Evolutionary conservation across 2,888 invertebrate genomes (phyloP).

Genomic region (Apamea anceps): DNA sequence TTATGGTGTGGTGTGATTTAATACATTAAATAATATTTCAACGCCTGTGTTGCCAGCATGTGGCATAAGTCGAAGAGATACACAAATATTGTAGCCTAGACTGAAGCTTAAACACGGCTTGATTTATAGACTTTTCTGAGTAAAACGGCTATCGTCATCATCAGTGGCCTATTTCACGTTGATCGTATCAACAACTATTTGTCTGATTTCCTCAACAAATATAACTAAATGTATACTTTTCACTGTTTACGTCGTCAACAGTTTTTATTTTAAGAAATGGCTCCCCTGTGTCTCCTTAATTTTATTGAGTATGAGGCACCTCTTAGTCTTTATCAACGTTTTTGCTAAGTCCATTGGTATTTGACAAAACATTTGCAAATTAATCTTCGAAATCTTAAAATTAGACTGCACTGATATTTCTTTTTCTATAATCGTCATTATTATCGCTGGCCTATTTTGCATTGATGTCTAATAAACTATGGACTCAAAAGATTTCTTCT

Average conservation of each 20-base stretch:
- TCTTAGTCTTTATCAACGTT: slow-evolving; percentile 13
- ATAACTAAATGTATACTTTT: slow-evolving; percentile 10
- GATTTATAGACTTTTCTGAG: slow-evolving; percentile 63
- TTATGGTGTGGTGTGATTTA: slow-evolving; percentile 44
- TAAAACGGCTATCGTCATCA: slow-evolving; percentile 56
- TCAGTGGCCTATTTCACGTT: slow-evolving; percentile 58
- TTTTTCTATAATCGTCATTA: slow-evolving; percentile 6
- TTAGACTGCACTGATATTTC: background rate
- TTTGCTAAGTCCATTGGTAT: slow-evolving; percentile 5
- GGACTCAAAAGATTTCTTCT: slow-evolving; percentile 9
- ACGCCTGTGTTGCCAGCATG: slow-evolving; percentile 32
- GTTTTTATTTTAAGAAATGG: slow-evolving; percentile 20
- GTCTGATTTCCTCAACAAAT: slow-evolving; percentile 46
- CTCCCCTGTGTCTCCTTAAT: slow-evolving; percentile 32
- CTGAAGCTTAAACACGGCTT: slow-evolving; percentile 38
- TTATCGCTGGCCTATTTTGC: slow-evolving; percentile 4
- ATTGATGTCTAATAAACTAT: slow-evolving; percentile 10
- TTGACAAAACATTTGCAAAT: slow-evolving; percentile 2
- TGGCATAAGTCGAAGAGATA: slow-evolving; percentile 50
- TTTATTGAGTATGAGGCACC: slow-evolving; percentile 21
- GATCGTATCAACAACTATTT: slow-evolving; percentile 49
- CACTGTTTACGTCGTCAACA: slow-evolving; percentile 30
- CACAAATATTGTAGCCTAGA: slow-evolving; percentile 50
- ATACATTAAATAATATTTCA: slow-evolving; percentile 60
- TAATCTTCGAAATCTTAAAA: background rate